Base-by-base conservation (phyloP, 2,888 invertebrate species). In the Acanthoscelides obtectus region DNA sequence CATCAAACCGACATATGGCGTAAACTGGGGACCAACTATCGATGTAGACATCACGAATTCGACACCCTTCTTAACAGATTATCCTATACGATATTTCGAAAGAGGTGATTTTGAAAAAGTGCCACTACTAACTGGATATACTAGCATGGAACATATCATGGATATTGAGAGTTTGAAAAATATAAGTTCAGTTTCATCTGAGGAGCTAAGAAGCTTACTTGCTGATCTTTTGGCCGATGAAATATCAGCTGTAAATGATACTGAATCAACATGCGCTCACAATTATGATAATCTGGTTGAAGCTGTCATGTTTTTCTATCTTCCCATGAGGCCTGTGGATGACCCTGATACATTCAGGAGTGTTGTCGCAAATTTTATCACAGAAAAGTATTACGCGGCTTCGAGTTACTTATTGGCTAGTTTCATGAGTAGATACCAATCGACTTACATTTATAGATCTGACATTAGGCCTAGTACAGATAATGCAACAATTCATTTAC, bases 91-190 rank as follows among this genome's bases (percentile, higher is more conserved):
- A 76, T 84, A 90, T 70, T 89, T 93, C 73, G 88, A 89, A 76
- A 87, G 86, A 70, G 92, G 90, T 12, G 87, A 88, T 27, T 90
- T 90, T 75, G 88, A 89, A 72, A 89, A 91, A 71, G 91, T 94
- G 0, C 94, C 94, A 0, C 80, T 94, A 19, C 83, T 95, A 77
- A 89, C 90, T n/a, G 83, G 83, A 17, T 94, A 90, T 78, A 94
- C 94, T 0, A 91, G 92, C 77, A 94, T 94, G 91, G 95, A 95
- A 85, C 93, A 93, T 78, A 92, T 91, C 6, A 83, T 94, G 0
- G 87, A 90, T 20, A 83, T 86, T 69, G 86, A 86, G n/a, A 83
- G 89, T 22, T 87, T 89, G 66, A 89, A 89, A 69, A 88, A 88
- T 65, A 87, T 88, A 68, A 88, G 90, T 1, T 90, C 89, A 17